Conservation (phyloP, 2,888 invertebrate species). For the Dichetophora obliterata region DNA sequence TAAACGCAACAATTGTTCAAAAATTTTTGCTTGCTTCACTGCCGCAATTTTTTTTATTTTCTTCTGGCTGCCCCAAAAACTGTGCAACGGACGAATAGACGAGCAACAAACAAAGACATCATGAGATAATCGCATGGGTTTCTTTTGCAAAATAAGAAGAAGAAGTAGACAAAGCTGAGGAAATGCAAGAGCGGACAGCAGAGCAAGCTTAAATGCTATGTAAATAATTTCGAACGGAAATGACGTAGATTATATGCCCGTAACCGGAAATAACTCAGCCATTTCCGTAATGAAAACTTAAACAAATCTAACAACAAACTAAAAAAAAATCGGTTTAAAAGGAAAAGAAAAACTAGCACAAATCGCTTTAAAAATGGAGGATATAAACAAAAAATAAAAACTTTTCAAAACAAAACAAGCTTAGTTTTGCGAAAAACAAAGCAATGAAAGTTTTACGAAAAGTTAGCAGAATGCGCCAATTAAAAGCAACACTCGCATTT, state of each 20-base stretch:
- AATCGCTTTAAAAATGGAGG: neutral
- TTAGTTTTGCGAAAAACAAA: neutral
- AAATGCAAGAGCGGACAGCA: neutral
- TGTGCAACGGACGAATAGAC: conserved; percentile 32
- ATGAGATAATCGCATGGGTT: neutral
- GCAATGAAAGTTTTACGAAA: too few relatives aligned
- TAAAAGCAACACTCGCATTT: too few relatives aligned
- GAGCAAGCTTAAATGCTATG: conserved; percentile 42
- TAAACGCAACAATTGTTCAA: conserved; percentile 46
- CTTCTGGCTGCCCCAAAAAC: conserved; percentile 37
- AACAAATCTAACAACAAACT: conserved; percentile 28
- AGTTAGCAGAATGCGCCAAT: too few relatives aligned
- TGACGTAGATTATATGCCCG: conserved; percentile 58
- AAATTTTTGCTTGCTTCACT: conserved; percentile 40
- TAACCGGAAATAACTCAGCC: conserved; percentile 55
- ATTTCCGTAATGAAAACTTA: conserved; percentile 39
- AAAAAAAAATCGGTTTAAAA: neutral
- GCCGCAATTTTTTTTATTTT: neutral
- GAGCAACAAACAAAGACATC: neutral
- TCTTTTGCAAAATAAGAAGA: neutral
- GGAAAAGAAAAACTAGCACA: neutral
- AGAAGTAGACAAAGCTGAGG: neutral
- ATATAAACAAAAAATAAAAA: neutral
- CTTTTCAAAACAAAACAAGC: neutral
- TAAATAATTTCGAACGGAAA: conserved; percentile 60